Conservation (phyloP, 2,797 vertebrate species). For the Gouania willdenowi region DNA sequence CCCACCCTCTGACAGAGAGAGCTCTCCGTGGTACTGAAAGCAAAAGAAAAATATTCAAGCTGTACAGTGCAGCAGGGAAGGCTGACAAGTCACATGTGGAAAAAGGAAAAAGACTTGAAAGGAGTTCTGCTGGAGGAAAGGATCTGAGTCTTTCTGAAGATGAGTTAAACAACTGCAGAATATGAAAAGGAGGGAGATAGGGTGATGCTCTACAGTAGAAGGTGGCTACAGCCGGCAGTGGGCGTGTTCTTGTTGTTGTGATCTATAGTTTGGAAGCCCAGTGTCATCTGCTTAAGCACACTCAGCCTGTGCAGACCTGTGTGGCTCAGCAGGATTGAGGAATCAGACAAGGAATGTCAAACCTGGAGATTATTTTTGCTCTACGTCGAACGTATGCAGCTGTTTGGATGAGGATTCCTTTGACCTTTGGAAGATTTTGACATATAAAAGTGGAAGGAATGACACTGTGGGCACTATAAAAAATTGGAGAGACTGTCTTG, state of each 20-base stretch:
- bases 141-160: slow-evolving; percentile 20
- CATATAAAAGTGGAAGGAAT: slow-evolving; percentile 11
- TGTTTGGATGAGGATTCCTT: slow-evolving; percentile 30
- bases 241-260: slow-evolving; percentile 88
- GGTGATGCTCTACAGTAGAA: slow-evolving; percentile 63
- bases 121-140: slow-evolving; percentile 35
- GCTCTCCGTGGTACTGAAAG: slow-evolving; percentile 77
- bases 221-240: slow-evolving; percentile 73
- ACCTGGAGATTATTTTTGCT: slow-evolving; percentile 28
- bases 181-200: slow-evolving; percentile 42
- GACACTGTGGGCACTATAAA: slow-evolving; percentile 9
- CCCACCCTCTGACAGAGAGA: slow-evolving; percentile 43
- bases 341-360: slow-evolving; percentile 60
- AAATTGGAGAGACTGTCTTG: slow-evolving; percentile 20
- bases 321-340: slow-evolving; percentile 46
- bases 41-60: slow-evolving; percentile 54
- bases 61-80: slow-evolving; percentile 58
- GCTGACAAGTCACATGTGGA: slow-evolving; percentile 49
- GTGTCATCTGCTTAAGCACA: slow-evolving; percentile 88
- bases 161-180: slow-evolving; percentile 33
- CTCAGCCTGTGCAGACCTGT: slow-evolving; percentile 75
- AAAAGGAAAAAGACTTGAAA: slow-evolving; percentile 59
- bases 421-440: slow-evolving; percentile 13
- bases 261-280: slow-evolving; percentile 80
- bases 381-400: slow-evolving; percentile 27